Base-by-base conservation (phyloP, 2,797 vertebrate species). In the Apodemus agrarius region DNA sequence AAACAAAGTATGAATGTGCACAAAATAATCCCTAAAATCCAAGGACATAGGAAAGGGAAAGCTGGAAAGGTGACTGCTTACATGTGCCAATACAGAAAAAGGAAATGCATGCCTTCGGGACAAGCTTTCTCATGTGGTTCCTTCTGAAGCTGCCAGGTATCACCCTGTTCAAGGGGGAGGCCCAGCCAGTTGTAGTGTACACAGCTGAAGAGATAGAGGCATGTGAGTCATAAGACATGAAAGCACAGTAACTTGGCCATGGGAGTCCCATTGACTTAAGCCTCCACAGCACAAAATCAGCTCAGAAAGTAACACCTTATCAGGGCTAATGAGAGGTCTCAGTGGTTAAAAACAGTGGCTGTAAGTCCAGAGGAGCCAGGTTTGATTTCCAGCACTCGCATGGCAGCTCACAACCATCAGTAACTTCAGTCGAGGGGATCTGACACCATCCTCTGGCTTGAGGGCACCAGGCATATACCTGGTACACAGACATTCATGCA, bases 61-160 rank as follows among this genome's bases (percentile, higher is more conserved):
- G 24, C 37, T 6, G 0, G 11, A 57, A 81, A 31, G 22, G 69
- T 57, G 12, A 69, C 19, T 11, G 8, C 3, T 61, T 29, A 40
- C 1, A 6, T 0, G 4, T 14, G 3, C 69, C 84, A 37, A 87
- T 5, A 10, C 2, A 54, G 5, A 34, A 2, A 12, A 19, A 43
- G 21, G 61, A 52, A 63, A 40, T 7, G 26, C 1, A n/a, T 17
- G 16, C n/a, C 26, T 19, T 9, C 46, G 5, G 13, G 2, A 54
- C 43, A 34, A 4, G 0, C 10, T 37, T 46, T 59, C 69, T 84
- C 0, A 0, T 0, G 13, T 0, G 5, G 8, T 1, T 14, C 37
- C 49, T 74, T 88, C 24, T 17, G 22, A 91, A 86, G 5, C 72
- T 16, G 46, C 24, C 37, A 57, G 4, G 1, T 34, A 12, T 49